Conservation (phyloP, 2,888 invertebrate species). For the Galerucella pusilla region DNA sequence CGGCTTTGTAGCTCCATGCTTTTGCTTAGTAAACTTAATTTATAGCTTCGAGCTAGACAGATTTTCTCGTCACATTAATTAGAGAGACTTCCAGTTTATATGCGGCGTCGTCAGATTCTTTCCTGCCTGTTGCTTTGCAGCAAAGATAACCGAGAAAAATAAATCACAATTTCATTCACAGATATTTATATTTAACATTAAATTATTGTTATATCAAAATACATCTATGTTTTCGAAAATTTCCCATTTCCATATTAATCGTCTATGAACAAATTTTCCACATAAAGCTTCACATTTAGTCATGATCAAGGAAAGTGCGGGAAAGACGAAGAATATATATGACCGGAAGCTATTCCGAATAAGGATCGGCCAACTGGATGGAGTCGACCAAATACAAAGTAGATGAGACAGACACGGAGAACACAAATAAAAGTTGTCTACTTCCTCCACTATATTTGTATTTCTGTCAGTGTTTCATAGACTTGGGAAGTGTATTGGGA, state of each 20-base stretch:
- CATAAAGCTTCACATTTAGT: neutral
- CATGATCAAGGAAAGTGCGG: neutral
- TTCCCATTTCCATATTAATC: neutral
- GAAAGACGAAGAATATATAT: neutral
- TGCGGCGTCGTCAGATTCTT: constrained; percentile 31
- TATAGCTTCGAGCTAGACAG: constrained; percentile 54
- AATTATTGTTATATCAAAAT: too few species aligned
- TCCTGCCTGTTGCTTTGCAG: constrained; percentile 21
- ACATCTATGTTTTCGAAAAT: too few species aligned
- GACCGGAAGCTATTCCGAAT: constrained; percentile 40
- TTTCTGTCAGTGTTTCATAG: neutral
- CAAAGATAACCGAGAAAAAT: constrained; percentile 11
- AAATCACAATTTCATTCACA: too few species aligned
- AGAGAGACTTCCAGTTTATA: constrained; percentile 51
- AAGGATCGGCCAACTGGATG: constrained; percentile 59
- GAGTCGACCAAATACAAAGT: constrained; percentile 63
- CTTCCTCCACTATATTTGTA: constrained; percentile 34
- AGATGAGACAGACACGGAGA: constrained; percentile 59
- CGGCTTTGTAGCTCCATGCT: constrained; percentile 47
- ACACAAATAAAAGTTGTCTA: constrained; percentile 61
- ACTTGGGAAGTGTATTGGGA: neutral
- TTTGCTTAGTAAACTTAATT: constrained; percentile 54
- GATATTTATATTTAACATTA: neutral
- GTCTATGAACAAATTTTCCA: neutral
- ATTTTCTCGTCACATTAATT: constrained; percentile 58